Conservation (phyloP, 2,113 vertebrate species). For the Dunckerocampus dactyliophorus region DNA sequence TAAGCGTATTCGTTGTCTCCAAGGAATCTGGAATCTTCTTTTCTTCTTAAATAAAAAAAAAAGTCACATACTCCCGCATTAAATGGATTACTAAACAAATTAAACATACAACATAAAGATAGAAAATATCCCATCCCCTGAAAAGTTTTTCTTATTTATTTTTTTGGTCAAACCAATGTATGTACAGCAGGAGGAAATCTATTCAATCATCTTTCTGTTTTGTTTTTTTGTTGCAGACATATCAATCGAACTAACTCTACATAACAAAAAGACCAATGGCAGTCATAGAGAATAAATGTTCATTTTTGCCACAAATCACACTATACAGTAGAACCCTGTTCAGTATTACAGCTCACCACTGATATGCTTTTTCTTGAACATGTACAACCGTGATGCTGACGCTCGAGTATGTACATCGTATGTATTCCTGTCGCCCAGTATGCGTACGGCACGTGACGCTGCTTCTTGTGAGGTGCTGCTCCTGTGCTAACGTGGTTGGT, state of each 20-base stretch:
- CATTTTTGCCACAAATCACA: conserved; percentile 65
- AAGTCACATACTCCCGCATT: conserved; percentile 38
- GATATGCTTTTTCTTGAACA: conserved; percentile 73
- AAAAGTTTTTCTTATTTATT: conserved; percentile 61
- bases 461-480: conserved; percentile 62
- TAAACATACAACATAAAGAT: conserved; percentile 71
- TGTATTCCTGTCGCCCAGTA: conserved; percentile 33
- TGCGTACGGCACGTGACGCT: conserved; percentile 52
- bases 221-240: conserved; percentile 64
- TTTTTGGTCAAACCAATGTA: conserved; percentile 67
- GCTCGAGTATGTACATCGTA: conserved; percentile 71
- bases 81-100: conserved; percentile 68
- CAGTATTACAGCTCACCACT: conserved; percentile 69
- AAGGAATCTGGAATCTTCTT: conserved; percentile 60
- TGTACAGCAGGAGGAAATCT: conserved; percentile 64
- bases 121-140: conserved; percentile 68
- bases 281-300: conserved; percentile 72
- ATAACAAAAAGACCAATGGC: conserved; percentile 69
- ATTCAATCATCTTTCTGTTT: conserved; percentile 47
- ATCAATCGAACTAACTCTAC: conserved; percentile 75
- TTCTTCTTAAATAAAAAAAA: conserved; percentile 68
- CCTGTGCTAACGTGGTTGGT: conserved; percentile 72
- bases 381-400: conserved; percentile 60
- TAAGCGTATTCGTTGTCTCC: conserved; percentile 66
- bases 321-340: conserved; percentile 74